phyloP scores from a whole-genome alignment of 2,797 vertebrate genomes.

The Xenopus petersii region DNA sequence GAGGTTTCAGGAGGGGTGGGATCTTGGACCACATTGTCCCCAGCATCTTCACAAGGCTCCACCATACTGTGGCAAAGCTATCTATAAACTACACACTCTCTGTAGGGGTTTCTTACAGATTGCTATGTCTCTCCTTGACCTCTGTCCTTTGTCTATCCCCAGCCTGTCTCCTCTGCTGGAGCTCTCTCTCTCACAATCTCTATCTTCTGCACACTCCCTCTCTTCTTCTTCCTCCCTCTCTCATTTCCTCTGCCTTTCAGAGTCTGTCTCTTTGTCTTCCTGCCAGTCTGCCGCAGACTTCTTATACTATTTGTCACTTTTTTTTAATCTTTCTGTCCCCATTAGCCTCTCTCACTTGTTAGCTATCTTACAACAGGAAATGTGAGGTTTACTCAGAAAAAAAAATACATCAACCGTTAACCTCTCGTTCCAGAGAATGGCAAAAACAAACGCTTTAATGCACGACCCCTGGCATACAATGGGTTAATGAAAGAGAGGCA shows the following conservation, averaged over 20 bases:
- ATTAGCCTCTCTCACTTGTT: not conserved
- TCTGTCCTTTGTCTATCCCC: not conserved
- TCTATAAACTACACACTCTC: not conserved
- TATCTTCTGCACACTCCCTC: not conserved
- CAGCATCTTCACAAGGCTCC: slow-evolving; percentile 21
- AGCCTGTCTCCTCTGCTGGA: not conserved
- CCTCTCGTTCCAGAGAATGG: not conserved
- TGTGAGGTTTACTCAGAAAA: slow-evolving; percentile 3
- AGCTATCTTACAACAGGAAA: slow-evolving; percentile 29
- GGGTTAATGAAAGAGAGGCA: not conserved
- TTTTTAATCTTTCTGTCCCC: no score
- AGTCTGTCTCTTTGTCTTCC: slow-evolving; percentile 2
- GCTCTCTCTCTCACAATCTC: not conserved
- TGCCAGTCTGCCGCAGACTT: not conserved
- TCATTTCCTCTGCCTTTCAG: not conserved
- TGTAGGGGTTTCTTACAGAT: not conserved
- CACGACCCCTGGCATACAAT: not conserved
- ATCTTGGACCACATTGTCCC: not conserved
- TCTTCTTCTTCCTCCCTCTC: not conserved
- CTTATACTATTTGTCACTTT: no score
- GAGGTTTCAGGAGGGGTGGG: not conserved
- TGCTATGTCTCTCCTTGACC: not conserved
- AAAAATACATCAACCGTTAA: slow-evolving; percentile 8
- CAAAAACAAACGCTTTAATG: not conserved
- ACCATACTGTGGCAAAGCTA: slow-evolving; percentile 17